Conservation (phyloP, 2,888 invertebrate genomes). For the Xestia rhomboidea region DNA sequence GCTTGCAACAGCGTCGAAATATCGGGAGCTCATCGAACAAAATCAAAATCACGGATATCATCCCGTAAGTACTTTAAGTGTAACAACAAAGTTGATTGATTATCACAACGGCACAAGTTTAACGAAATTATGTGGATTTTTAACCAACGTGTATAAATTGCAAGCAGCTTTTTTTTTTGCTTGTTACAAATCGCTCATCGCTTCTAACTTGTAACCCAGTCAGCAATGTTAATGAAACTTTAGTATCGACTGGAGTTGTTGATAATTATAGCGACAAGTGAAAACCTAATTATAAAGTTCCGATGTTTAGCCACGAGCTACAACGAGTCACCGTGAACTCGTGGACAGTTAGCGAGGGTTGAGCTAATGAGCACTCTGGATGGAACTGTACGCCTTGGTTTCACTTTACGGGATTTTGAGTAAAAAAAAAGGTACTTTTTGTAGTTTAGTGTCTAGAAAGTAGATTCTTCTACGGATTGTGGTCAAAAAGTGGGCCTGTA, state of each 20-base stretch:
- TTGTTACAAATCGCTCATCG: slow-evolving; percentile 18
- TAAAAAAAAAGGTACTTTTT: neutral
- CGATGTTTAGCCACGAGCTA: slow-evolving; percentile 33
- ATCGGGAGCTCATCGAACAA: no score
- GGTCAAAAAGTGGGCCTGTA: neutral
- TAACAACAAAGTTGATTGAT: neutral
- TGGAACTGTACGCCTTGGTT: neutral
- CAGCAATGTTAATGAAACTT: slow-evolving; percentile 51
- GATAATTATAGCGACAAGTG: slow-evolving; percentile 48
- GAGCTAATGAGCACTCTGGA: neutral
- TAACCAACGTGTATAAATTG: neutral
- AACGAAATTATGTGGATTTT: neutral
- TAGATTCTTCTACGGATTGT: neutral
- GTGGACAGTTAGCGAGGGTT: slow-evolving; percentile 5
- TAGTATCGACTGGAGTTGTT: slow-evolving; percentile 22
- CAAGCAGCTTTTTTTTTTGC: neutral
- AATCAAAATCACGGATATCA: no score
- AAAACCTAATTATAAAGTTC: slow-evolving; percentile 58
- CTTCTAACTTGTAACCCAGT: slow-evolving; percentile 2
- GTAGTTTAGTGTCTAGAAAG: neutral
- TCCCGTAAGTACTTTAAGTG: no score
- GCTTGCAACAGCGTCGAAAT: no score
- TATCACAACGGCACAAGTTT: neutral
- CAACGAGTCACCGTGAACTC: neutral
- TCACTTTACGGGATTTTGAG: neutral